Conservation (phyloP, 2,888 invertebrate genomes). For the Aporophyla nigra region DNA sequence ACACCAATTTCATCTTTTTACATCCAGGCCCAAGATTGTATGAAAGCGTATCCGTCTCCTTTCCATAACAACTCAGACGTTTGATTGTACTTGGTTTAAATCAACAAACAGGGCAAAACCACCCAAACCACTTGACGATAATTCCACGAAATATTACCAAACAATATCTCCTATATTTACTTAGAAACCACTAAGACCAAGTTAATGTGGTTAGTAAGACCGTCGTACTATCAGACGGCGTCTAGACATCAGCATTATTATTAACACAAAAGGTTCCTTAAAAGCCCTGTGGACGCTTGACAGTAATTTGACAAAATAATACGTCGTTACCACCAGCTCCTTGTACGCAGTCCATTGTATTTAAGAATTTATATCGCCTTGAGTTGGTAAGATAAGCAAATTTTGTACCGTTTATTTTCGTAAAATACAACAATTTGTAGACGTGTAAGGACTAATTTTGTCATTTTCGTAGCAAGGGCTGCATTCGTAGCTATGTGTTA, state of each 20-base stretch:
- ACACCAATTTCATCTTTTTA: no score
- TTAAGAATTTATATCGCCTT: conserved; percentile 13
- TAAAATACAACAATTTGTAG: background rate
- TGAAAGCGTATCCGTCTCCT: no score
- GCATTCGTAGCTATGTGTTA: conserved; percentile 14
- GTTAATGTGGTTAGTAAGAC: conserved; percentile 28
- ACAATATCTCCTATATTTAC: background rate
- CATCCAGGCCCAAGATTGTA: no score
- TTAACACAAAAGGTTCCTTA: conserved; percentile 38
- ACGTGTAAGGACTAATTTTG: background rate
- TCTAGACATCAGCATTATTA: conserved; percentile 44
- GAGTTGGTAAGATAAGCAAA: conserved; percentile 12
- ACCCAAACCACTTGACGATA: background rate
- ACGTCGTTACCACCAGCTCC: conserved; percentile 23
- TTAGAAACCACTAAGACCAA: background rate
- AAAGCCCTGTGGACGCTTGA: conserved; percentile 39
- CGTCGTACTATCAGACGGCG: conserved; percentile 30
- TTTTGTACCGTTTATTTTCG: background rate
- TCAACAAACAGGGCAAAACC: background rate
- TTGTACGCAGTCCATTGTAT: conserved; percentile 19
- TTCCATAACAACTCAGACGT: background rate
- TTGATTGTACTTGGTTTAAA: background rate
- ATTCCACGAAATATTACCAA: background rate
- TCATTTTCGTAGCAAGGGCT: conserved; percentile 1
- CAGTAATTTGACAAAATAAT: conserved; percentile 52